These are phyloP conservation scores for Ptyas mucosa DNA, from an alignment of 2,113 vertebrate species.

Conservation along the genomic window DNA sequence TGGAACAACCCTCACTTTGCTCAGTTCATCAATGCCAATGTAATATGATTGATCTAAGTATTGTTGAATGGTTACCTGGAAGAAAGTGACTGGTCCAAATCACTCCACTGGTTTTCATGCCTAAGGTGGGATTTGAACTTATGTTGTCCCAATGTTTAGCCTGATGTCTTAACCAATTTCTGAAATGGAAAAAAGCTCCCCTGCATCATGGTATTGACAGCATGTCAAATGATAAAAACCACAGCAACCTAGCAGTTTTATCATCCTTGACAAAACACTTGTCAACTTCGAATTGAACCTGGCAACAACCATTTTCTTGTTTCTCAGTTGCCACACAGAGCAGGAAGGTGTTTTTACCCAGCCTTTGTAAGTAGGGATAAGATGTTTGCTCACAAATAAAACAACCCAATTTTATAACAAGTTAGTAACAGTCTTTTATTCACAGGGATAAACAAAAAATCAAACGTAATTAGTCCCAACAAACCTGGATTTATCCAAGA, in stretches of 20 bases:
- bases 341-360: too few species aligned
- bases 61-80: not conserved
- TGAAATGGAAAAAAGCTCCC: not conserved
- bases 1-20: not conserved
- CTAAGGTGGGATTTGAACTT: not conserved
- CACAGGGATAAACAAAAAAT: too few species aligned
- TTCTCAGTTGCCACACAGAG: too few species aligned
- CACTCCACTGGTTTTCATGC: not conserved
- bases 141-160: not conserved
- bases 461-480: too few species aligned
- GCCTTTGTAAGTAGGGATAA: too few species aligned
- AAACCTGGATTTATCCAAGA: too few species aligned
- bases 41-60: not conserved
- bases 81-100: not conserved
- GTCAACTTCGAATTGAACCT: too few species aligned
- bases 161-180: not conserved
- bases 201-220: not conserved
- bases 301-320: too few species aligned
- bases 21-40: not conserved
- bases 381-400: too few species aligned
- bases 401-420: too few species aligned
- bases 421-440: too few species aligned
- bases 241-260: not conserved
- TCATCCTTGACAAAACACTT: not conserved
- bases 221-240: not conserved